A percentile compares a stretch with the other conserved stretches of the same genome.
Evolutionary conservation across 2,888 invertebrate genomes (phyloP).

Genomic region (Sceliomorpha sp.): DNA sequence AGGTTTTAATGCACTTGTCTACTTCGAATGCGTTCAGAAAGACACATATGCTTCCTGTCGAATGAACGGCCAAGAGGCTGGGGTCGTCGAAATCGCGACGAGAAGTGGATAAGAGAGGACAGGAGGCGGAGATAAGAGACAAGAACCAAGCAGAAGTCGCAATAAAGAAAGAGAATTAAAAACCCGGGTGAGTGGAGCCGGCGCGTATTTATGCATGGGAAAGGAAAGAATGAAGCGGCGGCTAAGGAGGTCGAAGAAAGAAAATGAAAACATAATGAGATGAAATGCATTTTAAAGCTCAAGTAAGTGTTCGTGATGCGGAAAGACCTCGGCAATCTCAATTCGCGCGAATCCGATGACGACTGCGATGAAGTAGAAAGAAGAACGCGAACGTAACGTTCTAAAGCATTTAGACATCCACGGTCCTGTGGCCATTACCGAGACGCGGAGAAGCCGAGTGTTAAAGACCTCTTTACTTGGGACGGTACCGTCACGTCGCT

Average conservation of each 20-base stretch:
- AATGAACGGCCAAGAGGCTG: conserved; percentile 65
- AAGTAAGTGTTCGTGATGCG: too few relatives aligned
- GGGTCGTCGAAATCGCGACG: conserved; percentile 57
- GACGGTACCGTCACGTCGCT: too few relatives aligned
- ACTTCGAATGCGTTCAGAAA: conserved; percentile 79
- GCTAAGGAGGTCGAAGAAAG: conserved; percentile 46
- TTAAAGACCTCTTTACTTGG: too few relatives aligned
- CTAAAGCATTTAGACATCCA: too few relatives aligned
- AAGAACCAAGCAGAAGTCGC: conserved; percentile 14
- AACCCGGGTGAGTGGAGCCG: conserved; percentile 3
- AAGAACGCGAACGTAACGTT: too few relatives aligned
- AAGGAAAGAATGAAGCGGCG: conserved; percentile 19
- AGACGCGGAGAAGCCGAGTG: too few relatives aligned
- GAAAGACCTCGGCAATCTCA: too few relatives aligned
- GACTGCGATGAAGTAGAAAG: conserved; percentile 39
- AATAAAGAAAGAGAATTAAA: conserved; percentile 32
- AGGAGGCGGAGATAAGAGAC: conserved; percentile 53
- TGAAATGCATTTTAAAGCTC: conserved; percentile 48
- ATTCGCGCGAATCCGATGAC: too few relatives aligned
- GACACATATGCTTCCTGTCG: conserved; percentile 75
- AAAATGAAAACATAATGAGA: conserved; percentile 53
- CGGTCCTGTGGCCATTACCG: too few relatives aligned
- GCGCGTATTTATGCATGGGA: conserved; percentile 12
- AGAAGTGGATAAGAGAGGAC: conserved; percentile 41
- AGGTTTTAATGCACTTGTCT: conserved; percentile 81